Evolutionary conservation across 2,113 vertebrate genomes (phyloP), one percentile per base, ranked within the genome.

Genomic region (Macroglossus sobrinus): DNA sequence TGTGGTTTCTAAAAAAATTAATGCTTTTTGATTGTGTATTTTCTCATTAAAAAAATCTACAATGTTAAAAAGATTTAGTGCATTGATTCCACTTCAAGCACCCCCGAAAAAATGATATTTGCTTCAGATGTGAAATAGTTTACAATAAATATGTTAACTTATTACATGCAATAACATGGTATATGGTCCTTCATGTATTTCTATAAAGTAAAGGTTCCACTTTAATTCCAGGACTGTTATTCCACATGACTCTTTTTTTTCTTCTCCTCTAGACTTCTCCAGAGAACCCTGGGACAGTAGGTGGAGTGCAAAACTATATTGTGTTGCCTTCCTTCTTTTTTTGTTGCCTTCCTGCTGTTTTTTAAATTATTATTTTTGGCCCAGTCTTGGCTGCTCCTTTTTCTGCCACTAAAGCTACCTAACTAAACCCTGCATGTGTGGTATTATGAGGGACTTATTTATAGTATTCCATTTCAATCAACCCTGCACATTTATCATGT

Each of bases 241-340:
- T 96, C 93, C 96, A 95, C 96, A 63, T 94, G 91, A 84, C 78
- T 78, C 28, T 96, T 85, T 96, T 92, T 92, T 0, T 92, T 96
- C 96, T 88, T 1, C 0, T 81, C 90, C 97, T 96, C 96, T 97
- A 98, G 94, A 78, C 71, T 53, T 98, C 98, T 98, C 96, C 93
- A 93, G 96, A 93, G 97, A 98, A 59, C 66, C 80, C 19, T 63
- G 95, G 97, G 61, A 84, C 95, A 88, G 97, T 97, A 98, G 98
- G 98, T 98, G 98, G 98, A 97, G 98, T 84, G 18, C 95, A 87
- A 96, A 96, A 86, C 90, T 92, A 92, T 61, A 98, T 98, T 99
- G 98, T 99, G 97, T 97, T 61, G 92, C 66, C 72, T 98, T 97
- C 96, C 97, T 97, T 96, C 95, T 78, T 95, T 94, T 96, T 95